Evolutionary conservation across 2,888 invertebrate genomes (phyloP).

Genomic region (Dendrolimus pini): DNA sequence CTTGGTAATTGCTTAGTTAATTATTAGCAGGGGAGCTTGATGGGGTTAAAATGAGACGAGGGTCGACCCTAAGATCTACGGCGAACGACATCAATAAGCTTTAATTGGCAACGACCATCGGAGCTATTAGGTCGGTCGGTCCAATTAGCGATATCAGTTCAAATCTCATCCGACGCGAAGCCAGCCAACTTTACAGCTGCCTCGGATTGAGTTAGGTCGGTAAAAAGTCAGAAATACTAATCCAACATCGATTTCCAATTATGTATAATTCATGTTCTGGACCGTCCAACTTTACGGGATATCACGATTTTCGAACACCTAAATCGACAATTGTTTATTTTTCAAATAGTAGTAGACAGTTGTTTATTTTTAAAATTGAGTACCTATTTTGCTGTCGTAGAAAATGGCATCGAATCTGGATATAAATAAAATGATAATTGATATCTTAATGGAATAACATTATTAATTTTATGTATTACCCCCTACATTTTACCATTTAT

Average conservation of each 20-base stretch:
- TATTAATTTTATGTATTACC: too few relatives aligned
- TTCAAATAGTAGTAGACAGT: too few relatives aligned
- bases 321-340: too few relatives aligned
- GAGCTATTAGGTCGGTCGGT: conserved; percentile 49
- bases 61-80: conserved; percentile 58
- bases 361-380: too few relatives aligned
- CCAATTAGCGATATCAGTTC: conserved; percentile 62
- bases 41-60: conserved; percentile 68
- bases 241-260: conserved; percentile 4
- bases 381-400: too few relatives aligned
- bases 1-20: conserved; percentile 71
- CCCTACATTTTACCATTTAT: too few relatives aligned
- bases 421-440: too few relatives aligned
- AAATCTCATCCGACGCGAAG: conserved; percentile 20
- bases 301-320: too few relatives aligned
- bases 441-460: too few relatives aligned
- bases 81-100: conserved; percentile 66
- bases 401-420: too few relatives aligned
- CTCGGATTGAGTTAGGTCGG: conserved; percentile 19
- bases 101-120: conserved; percentile 67
- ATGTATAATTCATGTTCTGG: not conserved
- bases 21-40: conserved; percentile 60
- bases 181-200: conserved; percentile 18
- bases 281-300: not conserved
- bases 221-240: conserved; percentile 15